Percentiles rank a stretch among this genome's conserved stretches.
phyloP scores from a whole-genome alignment of 2,888 invertebrate species.

The Pyrgus malvae region DNA sequence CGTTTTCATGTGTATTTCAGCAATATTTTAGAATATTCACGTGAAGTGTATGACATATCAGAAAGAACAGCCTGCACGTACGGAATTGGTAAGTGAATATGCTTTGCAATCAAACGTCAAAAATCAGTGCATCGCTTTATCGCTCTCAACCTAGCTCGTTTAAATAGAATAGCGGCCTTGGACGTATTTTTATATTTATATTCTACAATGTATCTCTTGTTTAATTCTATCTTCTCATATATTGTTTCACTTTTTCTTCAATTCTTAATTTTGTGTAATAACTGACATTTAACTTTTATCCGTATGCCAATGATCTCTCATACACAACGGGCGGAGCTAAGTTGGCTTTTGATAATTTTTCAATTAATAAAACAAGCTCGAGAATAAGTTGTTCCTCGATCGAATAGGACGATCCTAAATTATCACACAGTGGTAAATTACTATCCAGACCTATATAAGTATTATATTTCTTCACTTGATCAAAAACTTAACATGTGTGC shows the following conservation, averaged over 20 bases:
- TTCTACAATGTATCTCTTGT: not conserved
- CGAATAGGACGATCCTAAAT: no score
- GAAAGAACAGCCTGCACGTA: slow-evolving; percentile 1
- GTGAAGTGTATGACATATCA: slow-evolving; percentile 24
- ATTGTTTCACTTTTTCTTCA: not conserved
- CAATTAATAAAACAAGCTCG: no score
- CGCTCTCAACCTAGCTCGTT: slow-evolving; percentile 11
- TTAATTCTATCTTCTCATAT: not conserved
- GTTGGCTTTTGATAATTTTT: no score
- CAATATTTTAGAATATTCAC: slow-evolving; percentile 7
- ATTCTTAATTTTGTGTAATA: no score
- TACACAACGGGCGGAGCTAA: no score
- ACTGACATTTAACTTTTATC: no score
- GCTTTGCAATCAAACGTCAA: slow-evolving; percentile 39
- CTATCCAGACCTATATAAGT: no score
- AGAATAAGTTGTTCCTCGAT: no score
- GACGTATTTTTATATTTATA: slow-evolving; percentile 19
- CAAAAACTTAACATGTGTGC: no score
- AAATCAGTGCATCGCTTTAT: slow-evolving; percentile 4
- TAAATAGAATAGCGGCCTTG: slow-evolving; percentile 31
- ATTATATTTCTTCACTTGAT: no score
- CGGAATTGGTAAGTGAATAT: slow-evolving; percentile 37
- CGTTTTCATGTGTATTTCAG: slow-evolving; percentile 7
- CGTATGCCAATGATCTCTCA: no score
- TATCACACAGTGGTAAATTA: no score